Evolutionary conservation across 2,797 vertebrate species (phyloP).

Genomic region (Chaetodon trifasciatus): DNA sequence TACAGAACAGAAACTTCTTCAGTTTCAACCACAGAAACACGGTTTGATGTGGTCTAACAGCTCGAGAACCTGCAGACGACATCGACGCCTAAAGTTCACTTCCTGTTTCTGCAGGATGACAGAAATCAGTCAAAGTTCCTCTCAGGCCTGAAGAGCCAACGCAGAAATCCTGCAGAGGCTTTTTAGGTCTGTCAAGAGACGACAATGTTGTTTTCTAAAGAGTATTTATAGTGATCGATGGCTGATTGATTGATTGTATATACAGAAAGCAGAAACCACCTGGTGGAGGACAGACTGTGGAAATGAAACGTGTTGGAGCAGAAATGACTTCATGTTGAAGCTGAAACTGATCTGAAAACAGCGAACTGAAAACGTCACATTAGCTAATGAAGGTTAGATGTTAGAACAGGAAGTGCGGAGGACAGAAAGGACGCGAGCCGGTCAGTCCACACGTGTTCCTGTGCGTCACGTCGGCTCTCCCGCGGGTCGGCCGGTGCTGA

Average conservation of each 20-base stretch:
- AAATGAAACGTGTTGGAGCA: background rate
- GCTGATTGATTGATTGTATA: background rate
- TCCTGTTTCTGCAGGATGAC: too few species aligned
- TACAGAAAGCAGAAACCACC: background rate
- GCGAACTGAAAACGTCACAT: too few species aligned
- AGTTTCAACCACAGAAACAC: too few species aligned
- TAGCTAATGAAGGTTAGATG: background rate
- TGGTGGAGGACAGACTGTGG: background rate
- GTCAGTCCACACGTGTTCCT: background rate
- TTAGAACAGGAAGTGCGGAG: background rate
- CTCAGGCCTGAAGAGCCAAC: background rate
- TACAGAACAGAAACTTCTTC: too few species aligned
- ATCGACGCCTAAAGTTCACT: too few species aligned
- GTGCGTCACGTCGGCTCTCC: background rate
- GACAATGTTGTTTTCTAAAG: background rate
- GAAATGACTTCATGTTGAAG: background rate
- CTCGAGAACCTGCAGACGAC: too few species aligned
- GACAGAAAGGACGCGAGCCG: too few species aligned
- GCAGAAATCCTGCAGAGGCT: background rate
- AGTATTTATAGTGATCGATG: background rate
- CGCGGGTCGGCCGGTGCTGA: background rate
- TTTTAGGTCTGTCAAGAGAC: background rate
- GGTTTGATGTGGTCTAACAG: too few species aligned
- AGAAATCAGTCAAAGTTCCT: background rate
- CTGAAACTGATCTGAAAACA: background rate